Evolutionary conservation across 2,113 vertebrate genomes (phyloP).

Genomic region (Pelodiscus sinensis): DNA sequence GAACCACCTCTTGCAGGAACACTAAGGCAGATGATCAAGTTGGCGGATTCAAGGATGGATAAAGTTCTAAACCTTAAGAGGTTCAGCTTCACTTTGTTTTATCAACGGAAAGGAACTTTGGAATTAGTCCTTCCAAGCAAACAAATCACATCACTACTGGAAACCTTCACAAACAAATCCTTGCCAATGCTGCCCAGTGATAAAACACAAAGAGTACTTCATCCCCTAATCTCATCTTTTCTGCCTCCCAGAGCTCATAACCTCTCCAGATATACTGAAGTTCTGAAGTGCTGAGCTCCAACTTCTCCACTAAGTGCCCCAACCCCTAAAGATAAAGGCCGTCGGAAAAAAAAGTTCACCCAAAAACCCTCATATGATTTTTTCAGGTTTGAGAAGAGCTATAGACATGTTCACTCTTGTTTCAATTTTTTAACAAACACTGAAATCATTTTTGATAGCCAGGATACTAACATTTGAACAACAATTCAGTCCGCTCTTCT

Average conservation of each 20-base stretch:
- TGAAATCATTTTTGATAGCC: neutral
- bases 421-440: neutral
- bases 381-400: neutral
- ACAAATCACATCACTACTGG: neutral
- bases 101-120: neutral
- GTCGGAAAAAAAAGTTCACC: neutral
- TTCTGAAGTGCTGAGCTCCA: constrained; percentile 23
- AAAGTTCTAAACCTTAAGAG: neutral
- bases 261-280: neutral
- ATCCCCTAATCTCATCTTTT: neutral
- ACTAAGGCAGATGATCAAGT: neutral
- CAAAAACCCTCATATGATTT: neutral
- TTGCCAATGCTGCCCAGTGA: neutral
- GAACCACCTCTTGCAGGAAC: neutral
- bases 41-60: neutral
- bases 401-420: neutral
- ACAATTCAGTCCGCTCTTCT: neutral
- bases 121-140: neutral
- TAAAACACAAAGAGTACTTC: neutral
- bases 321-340: neutral
- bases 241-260: neutral
- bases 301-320: neutral
- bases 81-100: neutral
- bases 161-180: neutral
- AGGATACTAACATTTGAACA: neutral